A percentile compares a stretch with the other conserved stretches of the same genome.
Conservation (phyloP, 2,888 invertebrate species). For the Ceriagrion tenellum region DNA sequence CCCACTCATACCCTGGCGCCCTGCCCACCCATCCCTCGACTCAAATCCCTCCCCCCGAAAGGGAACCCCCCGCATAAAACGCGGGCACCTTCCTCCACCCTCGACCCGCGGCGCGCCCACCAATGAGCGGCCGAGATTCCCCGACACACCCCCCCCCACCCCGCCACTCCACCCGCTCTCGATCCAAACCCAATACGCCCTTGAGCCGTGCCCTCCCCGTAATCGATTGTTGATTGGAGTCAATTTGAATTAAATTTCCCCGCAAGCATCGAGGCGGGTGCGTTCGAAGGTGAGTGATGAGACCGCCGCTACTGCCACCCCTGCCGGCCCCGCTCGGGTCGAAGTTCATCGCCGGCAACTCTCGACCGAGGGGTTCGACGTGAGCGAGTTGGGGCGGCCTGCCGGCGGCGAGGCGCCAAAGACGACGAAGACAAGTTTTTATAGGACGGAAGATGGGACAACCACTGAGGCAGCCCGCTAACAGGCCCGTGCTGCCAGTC, state of each 20-base stretch:
- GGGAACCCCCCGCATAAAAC: too few species aligned
- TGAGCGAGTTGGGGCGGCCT: not conserved
- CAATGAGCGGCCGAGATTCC: too few species aligned
- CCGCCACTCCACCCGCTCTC: not conserved
- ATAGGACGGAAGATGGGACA: too few species aligned
- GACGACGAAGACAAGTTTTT: too few species aligned
- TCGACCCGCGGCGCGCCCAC: too few species aligned
- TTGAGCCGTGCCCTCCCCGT: not conserved
- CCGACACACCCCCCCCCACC: not conserved
- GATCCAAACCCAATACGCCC: not conserved
- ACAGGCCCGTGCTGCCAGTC: too few species aligned
- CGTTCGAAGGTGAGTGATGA: not conserved
- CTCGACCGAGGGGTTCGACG: not conserved
- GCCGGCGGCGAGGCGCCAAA: too few species aligned
- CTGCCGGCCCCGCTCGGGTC: too few species aligned
- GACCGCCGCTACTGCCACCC: too few species aligned
- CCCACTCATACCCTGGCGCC: not conserved
- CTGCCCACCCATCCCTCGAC: not conserved
- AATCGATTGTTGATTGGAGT: constrained; percentile 18
- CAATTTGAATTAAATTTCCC: not conserved
- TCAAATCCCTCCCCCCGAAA: not conserved
- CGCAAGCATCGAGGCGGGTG: not conserved
- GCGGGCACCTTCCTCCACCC: too few species aligned
- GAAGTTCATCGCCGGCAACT: not conserved
- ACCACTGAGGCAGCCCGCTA: too few species aligned